phyloP scores from a whole-genome alignment of 2,113 vertebrate genomes.

The Procavia capensis region DNA sequence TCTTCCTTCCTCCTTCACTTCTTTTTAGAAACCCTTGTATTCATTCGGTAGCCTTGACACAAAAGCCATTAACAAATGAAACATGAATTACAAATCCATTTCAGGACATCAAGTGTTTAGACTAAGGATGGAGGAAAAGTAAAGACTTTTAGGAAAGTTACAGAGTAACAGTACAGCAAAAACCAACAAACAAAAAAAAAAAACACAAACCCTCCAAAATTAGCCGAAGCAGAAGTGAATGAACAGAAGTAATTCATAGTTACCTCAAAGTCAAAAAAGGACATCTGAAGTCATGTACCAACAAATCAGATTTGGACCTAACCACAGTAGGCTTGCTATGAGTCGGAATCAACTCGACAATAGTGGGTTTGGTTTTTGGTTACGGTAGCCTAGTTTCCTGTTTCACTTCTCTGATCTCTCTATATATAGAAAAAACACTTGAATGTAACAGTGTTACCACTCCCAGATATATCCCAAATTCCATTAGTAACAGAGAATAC shows the following conservation, averaged over 20 bases:
- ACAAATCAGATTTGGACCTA: not conserved
- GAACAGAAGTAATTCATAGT: not conserved
- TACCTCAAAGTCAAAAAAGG: not conserved
- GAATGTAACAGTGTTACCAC: not conserved
- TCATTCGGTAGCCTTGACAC: not conserved
- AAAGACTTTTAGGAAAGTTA: not conserved
- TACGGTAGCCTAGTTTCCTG: not conserved
- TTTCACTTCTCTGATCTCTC: not conserved
- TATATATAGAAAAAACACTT: conserved; percentile 31
- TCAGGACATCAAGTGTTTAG: not conserved
- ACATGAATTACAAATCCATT: conserved; percentile 5
- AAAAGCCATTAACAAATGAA: conserved; percentile 32
- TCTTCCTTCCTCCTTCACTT: not conserved
- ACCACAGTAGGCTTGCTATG: not conserved
- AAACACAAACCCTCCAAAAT: not conserved
- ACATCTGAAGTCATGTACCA: not conserved
- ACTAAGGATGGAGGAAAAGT: not conserved
- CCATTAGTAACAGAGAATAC: not conserved
- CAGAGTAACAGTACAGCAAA: not conserved
- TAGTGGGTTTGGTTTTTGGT: too few relatives aligned
- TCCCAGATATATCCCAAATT: not conserved
- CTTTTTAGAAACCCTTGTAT: conserved; percentile 17
- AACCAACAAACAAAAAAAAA: too few relatives aligned
- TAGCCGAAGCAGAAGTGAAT: not conserved
- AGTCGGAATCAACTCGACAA: too few relatives aligned